A percentile compares a stretch with the other conserved stretches of the same genome.
Evolutionary conservation across 2,113 vertebrate genomes (phyloP).

Genomic region (Abramis brama): DNA sequence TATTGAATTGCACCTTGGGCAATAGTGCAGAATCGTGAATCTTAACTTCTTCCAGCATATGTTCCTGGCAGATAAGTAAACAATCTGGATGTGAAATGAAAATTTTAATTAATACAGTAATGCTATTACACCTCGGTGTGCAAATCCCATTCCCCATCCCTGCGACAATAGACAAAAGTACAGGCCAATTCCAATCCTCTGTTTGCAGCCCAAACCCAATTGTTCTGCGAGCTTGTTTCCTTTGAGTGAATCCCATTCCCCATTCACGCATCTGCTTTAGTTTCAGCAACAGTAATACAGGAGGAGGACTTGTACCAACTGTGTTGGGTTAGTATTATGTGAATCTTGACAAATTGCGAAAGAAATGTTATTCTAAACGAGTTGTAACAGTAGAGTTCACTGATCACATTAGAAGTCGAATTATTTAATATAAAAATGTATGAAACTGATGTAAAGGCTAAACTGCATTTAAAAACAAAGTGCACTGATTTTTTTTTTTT

Average conservation of each 20-base stretch:
- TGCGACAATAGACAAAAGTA: conserved; percentile 81
- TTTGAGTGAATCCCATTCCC: conserved; percentile 76
- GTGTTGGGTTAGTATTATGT: conserved; percentile 57
- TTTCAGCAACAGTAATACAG: conserved; percentile 56
- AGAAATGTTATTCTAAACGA: conserved; percentile 48
- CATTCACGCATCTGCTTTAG: conserved; percentile 70
- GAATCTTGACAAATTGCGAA: conserved; percentile 45
- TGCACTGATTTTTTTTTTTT: not conserved
- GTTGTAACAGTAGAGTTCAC: conserved; percentile 61
- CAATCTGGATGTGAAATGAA: conserved; percentile 98
- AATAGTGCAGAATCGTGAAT: conserved; percentile 95
- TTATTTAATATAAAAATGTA: not conserved
- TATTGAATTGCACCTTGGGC: conserved; percentile 96
- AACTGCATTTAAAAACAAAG: not conserved
- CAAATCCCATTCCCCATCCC: conserved; percentile 87
- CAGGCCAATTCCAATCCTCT: conserved; percentile 77
- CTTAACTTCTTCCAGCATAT: conserved; percentile 97
- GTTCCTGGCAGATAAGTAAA: conserved; percentile 99
- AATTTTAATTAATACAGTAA: conserved; percentile 98
- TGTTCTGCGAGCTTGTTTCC: conserved; percentile 77
- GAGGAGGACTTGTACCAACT: conserved; percentile 50
- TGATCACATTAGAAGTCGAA: conserved; percentile 43
- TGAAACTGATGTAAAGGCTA: not conserved
- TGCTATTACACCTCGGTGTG: conserved; percentile 91
- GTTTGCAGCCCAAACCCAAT: conserved; percentile 77